phyloP scores from a whole-genome alignment of 2,888 invertebrate genomes.

The Rotaria socialis region DNA sequence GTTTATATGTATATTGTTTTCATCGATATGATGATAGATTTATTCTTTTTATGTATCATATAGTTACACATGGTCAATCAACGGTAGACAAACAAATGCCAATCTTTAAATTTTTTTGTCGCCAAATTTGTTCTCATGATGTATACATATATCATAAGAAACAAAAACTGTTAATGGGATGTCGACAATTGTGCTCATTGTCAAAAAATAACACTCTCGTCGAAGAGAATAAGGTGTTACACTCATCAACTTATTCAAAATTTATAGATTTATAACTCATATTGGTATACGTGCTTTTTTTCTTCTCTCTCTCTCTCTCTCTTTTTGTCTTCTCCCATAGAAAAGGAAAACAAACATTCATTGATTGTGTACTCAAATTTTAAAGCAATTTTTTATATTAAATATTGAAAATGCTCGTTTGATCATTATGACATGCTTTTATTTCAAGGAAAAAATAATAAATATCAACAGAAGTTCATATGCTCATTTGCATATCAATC shows the following conservation, averaged over 20 bases:
- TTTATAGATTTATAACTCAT: neutral
- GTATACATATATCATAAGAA: neutral
- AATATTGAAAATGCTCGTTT: neutral
- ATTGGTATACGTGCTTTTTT: neutral
- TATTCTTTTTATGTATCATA: conserved; percentile 6
- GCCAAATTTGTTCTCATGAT: neutral
- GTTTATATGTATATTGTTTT: neutral
- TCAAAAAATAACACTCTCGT: neutral
- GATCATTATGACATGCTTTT: neutral
- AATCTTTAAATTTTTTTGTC: neutral
- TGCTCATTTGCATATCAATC: conserved; percentile 1
- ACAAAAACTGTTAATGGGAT: neutral
- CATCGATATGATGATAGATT: neutral
- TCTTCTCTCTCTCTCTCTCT: neutral
- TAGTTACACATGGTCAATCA: conserved; percentile 3
- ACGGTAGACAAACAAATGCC: neutral
- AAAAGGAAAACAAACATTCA: neutral
- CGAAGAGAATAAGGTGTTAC: neutral
- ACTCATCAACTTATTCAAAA: conserved; percentile 9
- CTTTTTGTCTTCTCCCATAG: neutral
- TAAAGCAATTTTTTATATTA: neutral
- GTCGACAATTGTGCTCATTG: neutral
- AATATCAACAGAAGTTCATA: neutral
- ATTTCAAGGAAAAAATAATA: conserved; percentile 25
- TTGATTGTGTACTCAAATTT: neutral